Base-by-base conservation (phyloP, 2,113 vertebrate genomes). In the Chionis minor region DNA sequence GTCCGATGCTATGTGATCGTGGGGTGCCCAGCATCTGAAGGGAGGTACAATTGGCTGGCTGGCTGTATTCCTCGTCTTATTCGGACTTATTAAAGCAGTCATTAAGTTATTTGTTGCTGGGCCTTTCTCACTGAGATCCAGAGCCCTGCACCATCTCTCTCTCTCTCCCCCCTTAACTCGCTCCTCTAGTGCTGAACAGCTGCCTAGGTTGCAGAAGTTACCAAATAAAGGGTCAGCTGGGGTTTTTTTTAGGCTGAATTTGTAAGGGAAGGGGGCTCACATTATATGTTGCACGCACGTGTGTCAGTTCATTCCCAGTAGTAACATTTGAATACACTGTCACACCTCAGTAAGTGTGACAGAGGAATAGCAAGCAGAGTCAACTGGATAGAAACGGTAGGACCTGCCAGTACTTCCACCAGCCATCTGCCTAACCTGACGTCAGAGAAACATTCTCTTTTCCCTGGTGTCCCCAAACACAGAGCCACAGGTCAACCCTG, bases 271-370 rank as follows among this genome's bases (percentile, higher is more conserved):
- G 27, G 44, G 67, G 52, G 21, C 22, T 81, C 35, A 52, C 6
- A 1, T 4, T n/a, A 0, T 20, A 14, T 5, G 5, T 52, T 72
- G 16, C 14, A 8, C 44, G 19, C 1, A 1, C 14, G 22, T 40
- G 9, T 42, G 6, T 33, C 51, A 30, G 45, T 77, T 91, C 33
- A 65, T 70, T 81, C 35, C n/a, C 62, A 82, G 56, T 45, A 83
- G 54, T 44, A 81, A 52, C 67, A 35, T 73, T 17, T 83, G 55
- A 84, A 66, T 47, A 23, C 33, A 19, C 14, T 23, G 30, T 44
- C 30, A n/a, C 23, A 15, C 33, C 86, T 88, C 21, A 58, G 7
- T 24, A 56, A 66, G 42, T 18, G 9, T 30, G 51, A 35, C 4
- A 73, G 33, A 77, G 18, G 22, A 79, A 73, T 3, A 82, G 32